Base-by-base conservation (phyloP, 1,140 invertebrate genomes). In the Aphis gossypii region DNA sequence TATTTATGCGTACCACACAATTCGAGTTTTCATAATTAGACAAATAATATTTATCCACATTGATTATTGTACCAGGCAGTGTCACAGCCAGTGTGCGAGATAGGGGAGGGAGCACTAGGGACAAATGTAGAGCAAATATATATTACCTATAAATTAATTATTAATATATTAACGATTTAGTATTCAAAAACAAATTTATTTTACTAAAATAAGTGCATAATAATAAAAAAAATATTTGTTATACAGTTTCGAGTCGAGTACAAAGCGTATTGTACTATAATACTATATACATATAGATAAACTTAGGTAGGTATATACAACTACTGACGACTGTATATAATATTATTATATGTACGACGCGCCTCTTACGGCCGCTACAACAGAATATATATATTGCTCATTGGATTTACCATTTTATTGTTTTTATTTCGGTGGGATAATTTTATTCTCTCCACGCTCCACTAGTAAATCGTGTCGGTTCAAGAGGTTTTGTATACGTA, bases 401-500 rank as follows among this genome's bases (percentile, higher is more conserved):
- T 92, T n/a, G 46, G 46, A 35, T 92, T 92, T 82, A 92, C 60
- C 41, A 93, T 93, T 93, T 84, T 93, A 93, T 93, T 93, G 92
- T 93, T 93, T 93, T 83, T 84, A 84, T 93, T 54, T 82, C 68
- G 76, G 82, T 93, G 92, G 92, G 92, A 93, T 93, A 93, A 93
- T 93, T 93, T 93, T 93, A 86, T 93, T 93, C 92, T 93, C 48
- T 83, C 92, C 92, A 56, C 92, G 92, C 82, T 86, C 82, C 92
- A 44, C 76, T 93, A 84, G 92, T 93, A 93, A 93, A 93, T 93
- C 92, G 92, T 93, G 92, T 93, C 92, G 92, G 92, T 93, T 93
- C 92, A 93, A 93, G 92, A 93, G 92, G 92, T 93, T 93, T 93
- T 48, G 84, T 6, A n/a, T 46, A 86, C 23, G 44, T 46, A 9